These are phyloP conservation scores for Acanthosepion pharaonis DNA, from an alignment of 2,888 invertebrate species.

Conservation along the genomic window DNA sequence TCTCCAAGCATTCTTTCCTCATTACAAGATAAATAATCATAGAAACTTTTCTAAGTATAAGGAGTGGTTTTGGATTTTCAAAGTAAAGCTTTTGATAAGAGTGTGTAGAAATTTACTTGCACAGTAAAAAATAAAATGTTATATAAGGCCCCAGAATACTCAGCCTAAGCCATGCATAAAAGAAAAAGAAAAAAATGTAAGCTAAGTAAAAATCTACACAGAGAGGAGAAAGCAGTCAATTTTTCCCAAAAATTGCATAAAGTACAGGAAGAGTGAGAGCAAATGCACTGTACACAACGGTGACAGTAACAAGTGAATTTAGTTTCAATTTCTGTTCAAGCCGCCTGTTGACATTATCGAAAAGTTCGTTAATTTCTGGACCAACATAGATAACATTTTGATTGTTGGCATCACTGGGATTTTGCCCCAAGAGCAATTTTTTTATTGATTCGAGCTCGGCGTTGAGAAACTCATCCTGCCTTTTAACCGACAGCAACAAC, in stretches of 20 bases:
- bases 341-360: slow-evolving; percentile 69
- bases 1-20: too few relatives aligned
- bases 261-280: slow-evolving; percentile 67
- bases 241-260: slow-evolving; percentile 56
- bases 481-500: slow-evolving; percentile 55
- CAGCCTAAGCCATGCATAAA: too few relatives aligned
- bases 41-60: too few relatives aligned
- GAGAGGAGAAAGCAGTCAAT: not conserved
- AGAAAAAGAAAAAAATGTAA: too few relatives aligned
- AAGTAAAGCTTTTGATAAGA: too few relatives aligned
- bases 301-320: slow-evolving; percentile 69
- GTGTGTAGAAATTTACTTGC: too few relatives aligned
- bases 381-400: slow-evolving; percentile 69
- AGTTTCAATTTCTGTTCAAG: slow-evolving; percentile 72
- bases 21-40: too few relatives aligned
- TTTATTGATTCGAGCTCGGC: slow-evolving; percentile 68
- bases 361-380: slow-evolving; percentile 66
- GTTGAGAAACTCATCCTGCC: slow-evolving; percentile 63
- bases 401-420: slow-evolving; percentile 49
- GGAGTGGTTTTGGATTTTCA: too few relatives aligned
- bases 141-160: too few relatives aligned
- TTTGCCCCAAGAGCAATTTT: slow-evolving; percentile 55
- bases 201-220: not conserved
- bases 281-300: slow-evolving; percentile 69
- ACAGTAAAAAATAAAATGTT: too few relatives aligned